Evolutionary conservation across 2,888 invertebrate species (phyloP), one percentile per base, ranked within the genome.

Genomic region (Aleiodes leptofemur): DNA sequence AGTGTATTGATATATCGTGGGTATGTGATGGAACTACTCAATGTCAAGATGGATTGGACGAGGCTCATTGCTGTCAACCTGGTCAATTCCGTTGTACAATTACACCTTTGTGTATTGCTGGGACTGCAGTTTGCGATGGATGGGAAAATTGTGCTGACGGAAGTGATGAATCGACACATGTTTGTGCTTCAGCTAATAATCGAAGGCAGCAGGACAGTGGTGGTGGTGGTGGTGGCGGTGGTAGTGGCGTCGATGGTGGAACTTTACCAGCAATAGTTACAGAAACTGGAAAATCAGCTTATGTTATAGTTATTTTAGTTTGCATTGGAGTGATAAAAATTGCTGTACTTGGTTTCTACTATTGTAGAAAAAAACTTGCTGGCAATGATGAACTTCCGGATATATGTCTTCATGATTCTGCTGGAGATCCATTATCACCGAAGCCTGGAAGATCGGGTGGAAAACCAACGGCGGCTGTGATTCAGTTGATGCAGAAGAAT

Each of bases 81-180:
- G 90, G 91, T 0, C 90, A 92, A 82, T 96, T 95, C 85, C 93
- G 93, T 72, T 96, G 95, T 86, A 93, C 93, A n/a, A 93, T 93
- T 73, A 94, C 93, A 56, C 93, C 94, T 14, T 92, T 94, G 0
- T 96, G 96, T 82, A 92, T 96, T 23, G 91, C 95, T 0, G 90
- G 92, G 3, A 90, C 91, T 0, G 89, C 92, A 7, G 90, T 96
- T 0, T 97, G 97, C 84, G 96, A 97, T 88, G 94, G 94, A 0
- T 93, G 92, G 88, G 92, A 92, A 9, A 93, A 96, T 86, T 97
- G 97, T 86, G 93, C 93, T 0, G 96, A 96, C 89, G 95, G 95
- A 0, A 93, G 94, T 0, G 96, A 97, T 87, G 97, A 97, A 87
- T 90, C 92, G 6, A 91, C 92, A 1, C 91, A 93, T 1, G 92